Evolutionary conservation across 2,888 invertebrate species (phyloP), one percentile per base, ranked within the genome.

Genomic region (Campoplex nolae): DNA sequence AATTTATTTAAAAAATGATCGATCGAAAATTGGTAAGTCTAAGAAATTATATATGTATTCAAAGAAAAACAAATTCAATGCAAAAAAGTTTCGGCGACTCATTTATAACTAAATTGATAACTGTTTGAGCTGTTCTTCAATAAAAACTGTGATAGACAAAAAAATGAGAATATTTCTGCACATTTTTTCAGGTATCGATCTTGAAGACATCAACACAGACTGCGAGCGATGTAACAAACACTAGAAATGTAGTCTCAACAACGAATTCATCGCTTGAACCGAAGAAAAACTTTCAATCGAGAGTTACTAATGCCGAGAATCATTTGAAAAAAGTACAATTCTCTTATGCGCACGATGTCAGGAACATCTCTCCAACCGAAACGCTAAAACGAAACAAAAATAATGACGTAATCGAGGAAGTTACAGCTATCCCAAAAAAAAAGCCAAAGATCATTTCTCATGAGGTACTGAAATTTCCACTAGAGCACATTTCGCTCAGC

Each of bases 391-490:
- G 78, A 8, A 42, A 68, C 28, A 68, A 68, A 42, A 42, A 45
- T 6, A 65, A 58, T 13, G 45, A 16, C 1, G 7, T 42, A 6
- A 70, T n/a, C 16, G 79, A 62, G 7, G 0, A 2, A 1, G n/a
- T 18, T 0, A 9, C n/a, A 9, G 35, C 51, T 38, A 56, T 76
- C 48, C 76, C 83, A 23, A 68, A 70, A 9, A 83, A 83, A 70
- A 83, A 76, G 51, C 83, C 83, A 38, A 76, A 68, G 56, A 75
- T 83, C 58, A 16, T 83, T 11, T 11, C 70, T 32, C 35, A 58
- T 7, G 58, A 83, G 48, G 58, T 75, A 23, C 8, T 83, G 9
- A 54, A 79, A 48, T n/a, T 58, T 28, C 79, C 79, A 7, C 2
- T 48, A 32, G 4, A n/a, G 11, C 32, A 32, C 8, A 4, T 71